These are phyloP conservation scores for Drosophila austrosaltans DNA, from an alignment of 2,888 invertebrate genomes.

Conservation along the genomic window DNA sequence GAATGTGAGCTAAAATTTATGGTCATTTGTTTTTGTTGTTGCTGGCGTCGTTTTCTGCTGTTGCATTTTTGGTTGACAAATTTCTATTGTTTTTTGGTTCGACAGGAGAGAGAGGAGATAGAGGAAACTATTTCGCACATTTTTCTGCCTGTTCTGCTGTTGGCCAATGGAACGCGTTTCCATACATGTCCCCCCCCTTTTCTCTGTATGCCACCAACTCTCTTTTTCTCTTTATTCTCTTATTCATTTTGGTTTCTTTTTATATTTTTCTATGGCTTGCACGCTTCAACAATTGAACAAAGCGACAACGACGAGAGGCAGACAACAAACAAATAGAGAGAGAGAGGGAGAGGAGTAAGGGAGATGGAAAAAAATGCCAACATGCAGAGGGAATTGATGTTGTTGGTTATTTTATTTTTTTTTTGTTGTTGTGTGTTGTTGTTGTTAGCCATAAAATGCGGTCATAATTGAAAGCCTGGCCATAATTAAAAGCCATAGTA, in stretches of 20 bases:
- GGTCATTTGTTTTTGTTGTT: slow-evolving; percentile 34
- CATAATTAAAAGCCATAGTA: slow-evolving; percentile 56
- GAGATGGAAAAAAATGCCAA: slow-evolving; percentile 46
- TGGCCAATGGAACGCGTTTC: slow-evolving; percentile 9
- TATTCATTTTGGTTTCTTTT: slow-evolving; percentile 20
- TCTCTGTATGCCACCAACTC: background rate
- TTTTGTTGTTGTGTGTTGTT: background rate
- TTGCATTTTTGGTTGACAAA: slow-evolving; percentile 50
- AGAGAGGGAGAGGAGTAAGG: background rate
- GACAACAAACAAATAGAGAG: slow-evolving; percentile 53
- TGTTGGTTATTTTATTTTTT: slow-evolving; percentile 19
- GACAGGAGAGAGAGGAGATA: background rate
- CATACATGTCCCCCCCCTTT: background rate
- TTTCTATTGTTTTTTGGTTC: slow-evolving; percentile 46
- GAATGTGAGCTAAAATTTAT: slow-evolving; percentile 39
- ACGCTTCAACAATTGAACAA: slow-evolving; percentile 54
- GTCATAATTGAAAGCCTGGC: slow-evolving; percentile 56
- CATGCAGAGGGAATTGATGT: slow-evolving; percentile 37
- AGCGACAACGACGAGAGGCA: slow-evolving; percentile 31
- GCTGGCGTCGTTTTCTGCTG: background rate
- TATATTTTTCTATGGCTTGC: slow-evolving; percentile 30
- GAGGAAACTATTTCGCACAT: slow-evolving; percentile 35
- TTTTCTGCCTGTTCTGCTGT: slow-evolving; percentile 18
- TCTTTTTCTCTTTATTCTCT: slow-evolving; percentile 10
- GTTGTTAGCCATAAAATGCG: slow-evolving; percentile 50